Conservation (phyloP, 2,113 vertebrate genomes). For the Ptyas mucosa region DNA sequence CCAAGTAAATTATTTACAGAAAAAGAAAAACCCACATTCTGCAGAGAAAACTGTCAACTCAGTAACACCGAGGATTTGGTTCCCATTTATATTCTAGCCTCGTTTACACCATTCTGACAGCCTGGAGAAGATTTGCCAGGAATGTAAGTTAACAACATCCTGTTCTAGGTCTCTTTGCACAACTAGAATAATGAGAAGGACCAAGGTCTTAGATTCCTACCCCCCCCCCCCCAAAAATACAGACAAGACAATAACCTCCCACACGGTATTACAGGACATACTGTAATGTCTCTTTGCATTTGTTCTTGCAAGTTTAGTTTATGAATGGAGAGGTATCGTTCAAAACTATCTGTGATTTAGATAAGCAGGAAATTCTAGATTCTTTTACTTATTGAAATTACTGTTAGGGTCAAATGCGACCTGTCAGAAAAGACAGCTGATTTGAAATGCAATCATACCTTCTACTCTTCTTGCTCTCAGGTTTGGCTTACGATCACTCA, state of each 20-base stretch:
- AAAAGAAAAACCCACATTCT: constrained; percentile 25
- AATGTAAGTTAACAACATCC: neutral
- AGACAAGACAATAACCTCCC: too few relatives aligned
- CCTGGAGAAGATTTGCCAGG: neutral
- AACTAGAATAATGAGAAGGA: neutral
- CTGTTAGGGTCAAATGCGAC: neutral
- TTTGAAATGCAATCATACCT: neutral
- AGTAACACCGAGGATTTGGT: constrained; percentile 13
- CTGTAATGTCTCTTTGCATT: neutral
- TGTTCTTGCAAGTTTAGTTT: neutral
- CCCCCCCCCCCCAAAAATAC: too few relatives aligned
- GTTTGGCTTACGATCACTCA: neutral
- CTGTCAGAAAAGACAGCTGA: neutral
- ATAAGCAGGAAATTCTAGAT: neutral
- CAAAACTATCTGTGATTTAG: neutral
- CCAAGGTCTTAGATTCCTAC: neutral
- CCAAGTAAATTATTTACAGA: constrained; percentile 23
- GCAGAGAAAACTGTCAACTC: constrained; percentile 22
- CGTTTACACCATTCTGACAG: neutral
- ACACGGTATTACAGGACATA: neutral
- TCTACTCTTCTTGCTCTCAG: neutral
- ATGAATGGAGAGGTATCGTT: neutral
- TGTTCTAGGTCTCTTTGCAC: neutral
- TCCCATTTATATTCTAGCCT: constrained; percentile 15
- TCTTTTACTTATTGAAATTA: neutral